Evolutionary conservation across 1,140 invertebrate species (phyloP), one percentile per base, ranked within the genome.

Genomic region (Heliconius nattereri): DNA sequence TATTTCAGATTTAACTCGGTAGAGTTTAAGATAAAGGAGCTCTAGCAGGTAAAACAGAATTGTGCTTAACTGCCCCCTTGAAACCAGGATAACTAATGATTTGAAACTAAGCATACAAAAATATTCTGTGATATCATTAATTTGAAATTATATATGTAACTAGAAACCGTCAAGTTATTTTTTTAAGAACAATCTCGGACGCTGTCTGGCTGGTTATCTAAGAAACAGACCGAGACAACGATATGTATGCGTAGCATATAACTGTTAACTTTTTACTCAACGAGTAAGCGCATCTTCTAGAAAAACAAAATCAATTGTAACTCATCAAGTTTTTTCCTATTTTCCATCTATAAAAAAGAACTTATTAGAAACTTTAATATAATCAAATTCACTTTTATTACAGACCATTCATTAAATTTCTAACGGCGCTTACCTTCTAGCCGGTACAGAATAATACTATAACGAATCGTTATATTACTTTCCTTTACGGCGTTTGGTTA

Each of bases 401-500:
- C 26, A 16, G 0, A 19, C 6, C 60, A 66, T 66, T 66, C 60
- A 66, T 66, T 66, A 26, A 66, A 66, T 66, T 66, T 66, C 60
- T 66, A 66, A 66, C 60, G 60, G 60, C 19, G 60, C 60, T 66
- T 29, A 66, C 7, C 23, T 75, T 29, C 7, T 40, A 75, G 35
- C 54, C 73, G 52, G 54, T 37, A 23, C 70, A 73, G 73, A 66
- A 71, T 76, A 75, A 75, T 75, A 73, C 80, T 73, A 79, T 76
- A 73, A 78, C 45, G 54, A 73, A 78, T 78, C 57, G 84, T 11
- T 66, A 66, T 16, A 66, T 66, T 66, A 66, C 60, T 66, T 66
- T 66, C 60, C 23, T 66, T 29, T 26, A 66, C 60, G 60, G 23
- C 60, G 60, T 66, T 66, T 66, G 60, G 60, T 66, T 80, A 29